Conservation (phyloP, 2,113 vertebrate genomes). For the Lophotis ruficrista region DNA sequence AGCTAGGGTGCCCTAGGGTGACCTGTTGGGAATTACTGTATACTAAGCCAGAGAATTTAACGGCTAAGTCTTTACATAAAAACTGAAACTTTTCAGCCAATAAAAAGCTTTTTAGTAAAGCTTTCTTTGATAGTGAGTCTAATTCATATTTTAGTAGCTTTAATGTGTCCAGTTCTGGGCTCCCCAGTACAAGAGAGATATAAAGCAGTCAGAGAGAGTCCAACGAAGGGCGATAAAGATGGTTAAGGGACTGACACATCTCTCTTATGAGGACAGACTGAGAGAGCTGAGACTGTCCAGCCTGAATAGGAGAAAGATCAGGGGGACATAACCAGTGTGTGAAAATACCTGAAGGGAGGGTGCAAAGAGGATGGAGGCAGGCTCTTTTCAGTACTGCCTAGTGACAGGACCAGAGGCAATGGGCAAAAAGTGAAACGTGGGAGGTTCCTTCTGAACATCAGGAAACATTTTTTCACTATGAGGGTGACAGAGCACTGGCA, state of each 20-base stretch:
- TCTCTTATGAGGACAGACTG: not conserved
- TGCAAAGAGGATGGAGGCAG: not conserved
- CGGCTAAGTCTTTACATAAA: not conserved
- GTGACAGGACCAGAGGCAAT: not conserved
- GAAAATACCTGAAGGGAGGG: not conserved
- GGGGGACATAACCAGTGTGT: not conserved
- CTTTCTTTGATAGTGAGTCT: not conserved
- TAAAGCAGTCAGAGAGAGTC: not conserved
- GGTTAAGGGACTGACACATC: not conserved
- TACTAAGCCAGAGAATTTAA: not conserved
- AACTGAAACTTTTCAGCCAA: not conserved
- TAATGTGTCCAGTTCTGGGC: not conserved
- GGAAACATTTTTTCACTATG: not conserved
- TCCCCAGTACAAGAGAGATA: not conserved
- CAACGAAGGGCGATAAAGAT: not conserved
- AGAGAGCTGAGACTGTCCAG: not conserved
- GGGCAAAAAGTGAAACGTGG: not conserved
- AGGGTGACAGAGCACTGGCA: accelerated
- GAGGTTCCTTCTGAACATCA: not conserved
- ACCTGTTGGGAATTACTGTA: not conserved
- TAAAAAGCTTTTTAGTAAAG: not conserved
- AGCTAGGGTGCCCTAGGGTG: not conserved
- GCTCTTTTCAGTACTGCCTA: not conserved
- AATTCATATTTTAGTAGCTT: not conserved
- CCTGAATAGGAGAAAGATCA: not conserved